Percentiles rank a stretch among this genome's conserved stretches.
Evolutionary conservation across 2,113 vertebrate species (phyloP).

Genomic region (Urocitellus parryii): DNA sequence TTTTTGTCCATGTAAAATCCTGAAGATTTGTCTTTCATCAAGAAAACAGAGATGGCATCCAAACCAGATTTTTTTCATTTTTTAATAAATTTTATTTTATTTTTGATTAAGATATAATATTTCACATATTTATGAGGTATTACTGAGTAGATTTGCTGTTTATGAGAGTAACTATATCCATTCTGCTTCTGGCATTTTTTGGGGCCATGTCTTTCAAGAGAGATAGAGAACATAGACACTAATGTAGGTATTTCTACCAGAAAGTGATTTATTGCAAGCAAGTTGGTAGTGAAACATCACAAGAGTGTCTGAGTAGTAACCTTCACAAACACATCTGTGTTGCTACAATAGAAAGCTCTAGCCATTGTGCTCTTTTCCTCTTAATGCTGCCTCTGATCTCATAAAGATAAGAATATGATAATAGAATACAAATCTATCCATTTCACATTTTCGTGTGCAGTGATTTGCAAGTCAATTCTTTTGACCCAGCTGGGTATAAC

Average conservation of each 20-base stretch:
- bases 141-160: background rate
- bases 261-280: background rate
- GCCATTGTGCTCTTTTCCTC: background rate
- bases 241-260: background rate
- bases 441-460: background rate
- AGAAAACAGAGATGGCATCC: background rate
- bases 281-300: background rate
- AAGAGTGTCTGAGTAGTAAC: background rate
- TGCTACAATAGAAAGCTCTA: background rate
- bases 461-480: background rate
- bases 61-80: background rate
- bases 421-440: background rate
- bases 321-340: background rate
- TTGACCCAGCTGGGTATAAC: background rate
- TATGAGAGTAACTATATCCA: accelerated
- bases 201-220: background rate
- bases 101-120: background rate
- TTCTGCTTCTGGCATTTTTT: background rate
- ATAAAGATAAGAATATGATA: background rate
- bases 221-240: background rate
- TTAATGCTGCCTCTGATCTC: background rate
- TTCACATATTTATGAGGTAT: too few relatives aligned
- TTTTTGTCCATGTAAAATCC: accelerated
- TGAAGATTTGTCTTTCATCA: background rate
- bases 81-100: background rate